A percentile compares a stretch with the other conserved stretches of the same genome.
phyloP scores from a whole-genome alignment of 2,888 invertebrate genomes.

The Desoria tigrina region DNA sequence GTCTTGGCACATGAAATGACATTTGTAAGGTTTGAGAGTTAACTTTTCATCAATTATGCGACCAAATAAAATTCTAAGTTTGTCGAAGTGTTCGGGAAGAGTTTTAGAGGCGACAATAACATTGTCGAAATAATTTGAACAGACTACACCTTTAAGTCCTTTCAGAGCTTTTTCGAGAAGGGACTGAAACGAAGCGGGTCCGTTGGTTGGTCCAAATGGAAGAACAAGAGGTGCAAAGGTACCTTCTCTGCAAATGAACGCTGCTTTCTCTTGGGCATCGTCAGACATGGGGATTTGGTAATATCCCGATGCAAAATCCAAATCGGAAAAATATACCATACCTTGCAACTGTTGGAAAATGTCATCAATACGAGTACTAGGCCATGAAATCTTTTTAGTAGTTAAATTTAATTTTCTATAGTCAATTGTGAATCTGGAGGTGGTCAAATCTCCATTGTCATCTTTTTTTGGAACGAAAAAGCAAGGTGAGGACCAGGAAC shows the following conservation, averaged over 20 bases:
- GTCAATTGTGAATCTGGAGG: not conserved
- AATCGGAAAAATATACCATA: not conserved
- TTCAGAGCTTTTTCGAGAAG: not conserved
- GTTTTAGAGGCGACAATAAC: not conserved
- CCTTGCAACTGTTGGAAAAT: not conserved
- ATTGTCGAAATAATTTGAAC: not conserved
- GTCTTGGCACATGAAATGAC: not conserved
- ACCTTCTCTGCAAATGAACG: slow-evolving; percentile 1
- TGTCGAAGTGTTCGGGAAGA: not conserved
- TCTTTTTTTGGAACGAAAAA: slow-evolving; percentile 13
- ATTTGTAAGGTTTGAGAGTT: not conserved
- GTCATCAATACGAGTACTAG: not conserved
- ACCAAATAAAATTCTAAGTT: not conserved
- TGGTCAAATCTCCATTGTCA: not conserved
- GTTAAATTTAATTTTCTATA: not conserved
- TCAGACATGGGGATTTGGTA: slow-evolving; percentile 2
- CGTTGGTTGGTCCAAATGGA: not conserved
- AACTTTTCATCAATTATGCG: not conserved
- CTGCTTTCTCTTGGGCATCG: slow-evolving; percentile 4
- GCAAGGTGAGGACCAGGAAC: not conserved
- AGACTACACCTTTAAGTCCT: not conserved
- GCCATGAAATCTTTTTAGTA: not conserved
- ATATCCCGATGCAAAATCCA: slow-evolving; percentile 1
- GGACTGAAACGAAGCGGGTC: not conserved
- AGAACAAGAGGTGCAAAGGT: not conserved